Evolutionary conservation across 2,797 vertebrate genomes (phyloP).

Genomic region (Ctenopoma kingsleyae): DNA sequence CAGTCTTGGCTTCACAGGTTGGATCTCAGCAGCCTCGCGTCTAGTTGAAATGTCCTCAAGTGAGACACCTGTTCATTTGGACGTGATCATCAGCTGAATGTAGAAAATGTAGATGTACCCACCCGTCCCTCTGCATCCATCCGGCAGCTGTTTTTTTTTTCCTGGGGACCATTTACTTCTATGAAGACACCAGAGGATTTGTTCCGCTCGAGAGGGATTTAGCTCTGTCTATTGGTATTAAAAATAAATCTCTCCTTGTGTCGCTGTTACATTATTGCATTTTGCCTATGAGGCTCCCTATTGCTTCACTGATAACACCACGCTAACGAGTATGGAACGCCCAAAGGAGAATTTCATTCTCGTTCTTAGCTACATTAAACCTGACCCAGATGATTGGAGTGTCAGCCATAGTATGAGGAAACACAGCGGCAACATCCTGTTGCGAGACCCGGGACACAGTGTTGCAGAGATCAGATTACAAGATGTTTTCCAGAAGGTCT

Average conservation of each 20-base stretch:
- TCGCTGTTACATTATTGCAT: constrained; percentile 69
- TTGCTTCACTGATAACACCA: constrained; percentile 42
- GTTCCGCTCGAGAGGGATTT: constrained; percentile 76
- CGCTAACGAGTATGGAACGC: constrained; percentile 52
- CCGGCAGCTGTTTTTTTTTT: constrained; percentile 48
- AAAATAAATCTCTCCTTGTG: constrained; percentile 79
- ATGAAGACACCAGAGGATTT: constrained; percentile 73
- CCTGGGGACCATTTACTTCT: constrained; percentile 48
- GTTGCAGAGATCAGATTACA: constrained; percentile 69
- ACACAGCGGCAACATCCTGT: constrained; percentile 30
- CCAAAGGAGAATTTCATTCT: constrained; percentile 41
- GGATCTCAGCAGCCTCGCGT: background rate
- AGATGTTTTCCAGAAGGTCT: constrained; percentile 62
- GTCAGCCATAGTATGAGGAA: constrained; percentile 55
- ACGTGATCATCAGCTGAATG: constrained; percentile 26
- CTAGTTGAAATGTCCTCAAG: constrained; percentile 33
- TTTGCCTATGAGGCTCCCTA: constrained; percentile 57
- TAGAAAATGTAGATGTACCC: constrained; percentile 39
- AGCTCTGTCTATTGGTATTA: constrained; percentile 75
- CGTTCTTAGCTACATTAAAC: constrained; percentile 52
- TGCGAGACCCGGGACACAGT: constrained; percentile 13
- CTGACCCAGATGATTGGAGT: constrained; percentile 62
- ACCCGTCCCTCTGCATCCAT: constrained; percentile 23
- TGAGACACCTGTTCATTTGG: constrained; percentile 39
- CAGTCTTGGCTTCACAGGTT: constrained; percentile 6